phyloP scores from a whole-genome alignment of 2,888 invertebrate genomes.

The Dasysyrphus albostriatus region DNA sequence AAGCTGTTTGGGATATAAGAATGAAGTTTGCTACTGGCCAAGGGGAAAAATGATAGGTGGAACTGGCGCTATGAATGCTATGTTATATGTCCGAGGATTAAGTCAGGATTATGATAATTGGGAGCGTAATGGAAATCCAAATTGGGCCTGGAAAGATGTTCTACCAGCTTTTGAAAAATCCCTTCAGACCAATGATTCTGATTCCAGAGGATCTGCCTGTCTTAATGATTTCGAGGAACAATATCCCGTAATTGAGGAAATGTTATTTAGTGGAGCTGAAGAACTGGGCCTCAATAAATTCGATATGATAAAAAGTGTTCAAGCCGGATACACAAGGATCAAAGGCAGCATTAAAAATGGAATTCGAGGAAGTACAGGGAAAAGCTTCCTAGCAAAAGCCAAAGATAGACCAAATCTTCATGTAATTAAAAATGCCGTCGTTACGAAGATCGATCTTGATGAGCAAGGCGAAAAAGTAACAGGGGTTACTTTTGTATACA shows the following conservation, averaged over 20 bases:
- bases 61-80: conserved; percentile 86
- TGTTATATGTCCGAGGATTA: conserved; percentile 87
- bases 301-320: conserved; percentile 86
- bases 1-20: conserved; percentile 79
- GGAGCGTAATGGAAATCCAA: conserved; percentile 85
- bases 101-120: conserved; percentile 85
- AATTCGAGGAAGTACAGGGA: conserved; percentile 85
- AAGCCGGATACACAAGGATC: conserved; percentile 85
- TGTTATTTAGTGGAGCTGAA: conserved; percentile 87
- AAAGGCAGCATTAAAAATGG: conserved; percentile 86
- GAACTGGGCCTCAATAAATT: conserved; percentile 87
- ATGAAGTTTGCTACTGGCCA: conserved; percentile 84
- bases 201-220: conserved; percentile 84
- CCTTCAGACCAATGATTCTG: conserved; percentile 82
- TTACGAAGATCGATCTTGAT: conserved; percentile 85
- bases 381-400: conserved; percentile 85
- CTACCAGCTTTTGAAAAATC: conserved; percentile 85
- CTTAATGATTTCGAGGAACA: conserved; percentile 80
- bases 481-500: conserved; percentile 82
- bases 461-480: conserved; percentile 81
- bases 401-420: conserved; percentile 82
- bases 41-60: conserved; percentile 88
- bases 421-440: conserved; percentile 85
- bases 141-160: conserved; percentile 86
- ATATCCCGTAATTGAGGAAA: conserved; percentile 83